A percentile compares a stretch with the other conserved stretches of the same genome.
phyloP scores from a whole-genome alignment of 2,113 vertebrate species.

The Epinephelus cyanopodus region DNA sequence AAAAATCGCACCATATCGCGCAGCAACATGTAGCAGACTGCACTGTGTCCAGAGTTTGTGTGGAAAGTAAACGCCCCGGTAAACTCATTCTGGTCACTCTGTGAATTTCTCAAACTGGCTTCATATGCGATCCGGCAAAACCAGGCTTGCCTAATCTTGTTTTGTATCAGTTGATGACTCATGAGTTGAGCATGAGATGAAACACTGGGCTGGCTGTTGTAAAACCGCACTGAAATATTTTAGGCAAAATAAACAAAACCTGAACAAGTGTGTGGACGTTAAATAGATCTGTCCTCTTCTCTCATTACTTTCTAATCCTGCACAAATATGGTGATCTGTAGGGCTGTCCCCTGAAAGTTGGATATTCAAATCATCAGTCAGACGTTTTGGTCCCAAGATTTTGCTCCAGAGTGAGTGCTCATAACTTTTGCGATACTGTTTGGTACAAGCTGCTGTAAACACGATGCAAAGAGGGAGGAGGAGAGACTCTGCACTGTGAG shows the following conservation, averaged over 20 bases:
- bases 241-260: background rate
- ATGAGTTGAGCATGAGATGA: constrained; percentile 17
- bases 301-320: background rate
- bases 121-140: background rate
- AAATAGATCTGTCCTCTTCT: background rate
- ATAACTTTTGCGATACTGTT: too few species aligned
- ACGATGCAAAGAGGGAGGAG: too few species aligned
- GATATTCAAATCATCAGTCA: too few species aligned
- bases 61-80: background rate
- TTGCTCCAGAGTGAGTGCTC: too few species aligned
- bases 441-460: too few species aligned
- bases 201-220: background rate
- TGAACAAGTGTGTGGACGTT: background rate
- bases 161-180: constrained; percentile 57
- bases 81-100: constrained; percentile 10
- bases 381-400: too few species aligned
- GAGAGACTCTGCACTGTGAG: too few species aligned
- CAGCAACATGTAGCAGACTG: background rate
- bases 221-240: constrained; percentile 2
- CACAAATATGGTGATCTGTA: background rate
- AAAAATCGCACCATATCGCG: too few species aligned
- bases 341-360: too few species aligned
- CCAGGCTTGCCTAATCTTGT: constrained; percentile 48
- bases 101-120: background rate
- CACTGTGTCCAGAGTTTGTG: background rate